phyloP scores from a whole-genome alignment of 2,113 vertebrate species.

The Dunckerocampus dactyliophorus region DNA sequence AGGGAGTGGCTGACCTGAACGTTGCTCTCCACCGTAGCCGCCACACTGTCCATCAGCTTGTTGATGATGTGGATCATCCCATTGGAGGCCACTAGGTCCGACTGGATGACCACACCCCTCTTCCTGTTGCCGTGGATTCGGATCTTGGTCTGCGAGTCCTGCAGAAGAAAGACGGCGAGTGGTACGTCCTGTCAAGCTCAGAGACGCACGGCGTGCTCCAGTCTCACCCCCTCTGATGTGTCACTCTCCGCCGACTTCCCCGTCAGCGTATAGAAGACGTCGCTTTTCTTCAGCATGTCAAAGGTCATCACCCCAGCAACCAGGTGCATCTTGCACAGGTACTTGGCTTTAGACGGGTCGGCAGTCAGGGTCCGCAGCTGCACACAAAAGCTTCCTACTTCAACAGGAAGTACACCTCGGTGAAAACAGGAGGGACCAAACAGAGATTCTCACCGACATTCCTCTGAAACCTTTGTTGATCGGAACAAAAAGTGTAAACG shows the following conservation, averaged over 20 bases:
- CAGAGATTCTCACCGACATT: conserved; percentile 48
- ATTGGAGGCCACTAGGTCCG: conserved; percentile 83
- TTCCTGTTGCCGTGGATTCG: conserved; percentile 79
- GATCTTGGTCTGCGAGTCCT: conserved; percentile 67
- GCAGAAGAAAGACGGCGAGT: neutral
- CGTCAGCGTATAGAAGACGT: conserved; percentile 80
- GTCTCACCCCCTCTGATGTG: conserved; percentile 69
- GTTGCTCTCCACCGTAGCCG: conserved; percentile 74
- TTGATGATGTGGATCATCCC: conserved; percentile 87
- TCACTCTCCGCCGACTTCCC: conserved; percentile 79
- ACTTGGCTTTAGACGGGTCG: conserved; percentile 66
- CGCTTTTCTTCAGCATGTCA: conserved; percentile 68
- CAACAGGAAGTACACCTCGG: neutral
- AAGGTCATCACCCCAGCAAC: conserved; percentile 78
- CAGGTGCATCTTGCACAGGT: conserved; percentile 85
- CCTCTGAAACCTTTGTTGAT: conserved; percentile 80
- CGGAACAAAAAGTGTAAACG: conserved; percentile 86
- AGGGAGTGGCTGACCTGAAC: conserved; percentile 65
- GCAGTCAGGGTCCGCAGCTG: conserved; percentile 74
- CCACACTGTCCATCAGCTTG: conserved; percentile 79
- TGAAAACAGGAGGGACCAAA: neutral
- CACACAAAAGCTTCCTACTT: neutral
- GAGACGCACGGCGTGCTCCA: too few species aligned
- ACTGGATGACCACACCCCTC: conserved; percentile 74
- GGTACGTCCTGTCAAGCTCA: neutral